Percentiles rank a stretch among this genome's conserved stretches.
Conservation (phyloP, 2,888 invertebrate genomes). For the Mythimna loreyi region DNA sequence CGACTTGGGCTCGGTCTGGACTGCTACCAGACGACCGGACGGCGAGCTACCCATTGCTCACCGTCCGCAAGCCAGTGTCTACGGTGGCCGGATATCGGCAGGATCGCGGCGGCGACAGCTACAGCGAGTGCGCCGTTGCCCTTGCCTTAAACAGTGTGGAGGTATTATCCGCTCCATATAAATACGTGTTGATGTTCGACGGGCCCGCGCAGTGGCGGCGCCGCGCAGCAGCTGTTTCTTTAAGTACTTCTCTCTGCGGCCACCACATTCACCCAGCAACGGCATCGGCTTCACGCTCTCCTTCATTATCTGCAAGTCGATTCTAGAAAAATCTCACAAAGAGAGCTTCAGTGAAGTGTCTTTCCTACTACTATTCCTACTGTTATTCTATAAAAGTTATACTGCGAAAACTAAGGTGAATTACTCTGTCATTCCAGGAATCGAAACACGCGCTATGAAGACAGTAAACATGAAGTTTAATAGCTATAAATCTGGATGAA, state of each 20-base stretch:
- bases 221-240: constrained; percentile 80
- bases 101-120: too few species aligned
- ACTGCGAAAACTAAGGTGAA: not conserved
- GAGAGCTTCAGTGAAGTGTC: not conserved
- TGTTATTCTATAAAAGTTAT: not conserved
- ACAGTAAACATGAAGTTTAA: too few species aligned
- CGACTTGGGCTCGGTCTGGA: too few species aligned
- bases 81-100: too few species aligned
- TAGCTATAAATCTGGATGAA: too few species aligned
- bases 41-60: too few species aligned
- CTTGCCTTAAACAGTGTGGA: too few species aligned
- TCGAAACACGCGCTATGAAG: too few species aligned
- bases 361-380: not conserved
- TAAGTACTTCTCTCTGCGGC: constrained; percentile 80
- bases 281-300: constrained; percentile 66
- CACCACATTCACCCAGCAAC: constrained; percentile 64
- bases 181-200: constrained; percentile 55
- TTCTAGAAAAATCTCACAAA: not conserved
- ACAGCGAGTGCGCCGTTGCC: too few species aligned
- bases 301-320: constrained; percentile 57
- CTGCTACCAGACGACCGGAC: too few species aligned
- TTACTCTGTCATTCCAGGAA: not conserved
- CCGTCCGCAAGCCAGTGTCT: too few species aligned
- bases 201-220: constrained; percentile 64
- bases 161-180: constrained; percentile 67